Base-by-base conservation (phyloP, 2,113 vertebrate genomes). In the Neomonachus schauinslandi region DNA sequence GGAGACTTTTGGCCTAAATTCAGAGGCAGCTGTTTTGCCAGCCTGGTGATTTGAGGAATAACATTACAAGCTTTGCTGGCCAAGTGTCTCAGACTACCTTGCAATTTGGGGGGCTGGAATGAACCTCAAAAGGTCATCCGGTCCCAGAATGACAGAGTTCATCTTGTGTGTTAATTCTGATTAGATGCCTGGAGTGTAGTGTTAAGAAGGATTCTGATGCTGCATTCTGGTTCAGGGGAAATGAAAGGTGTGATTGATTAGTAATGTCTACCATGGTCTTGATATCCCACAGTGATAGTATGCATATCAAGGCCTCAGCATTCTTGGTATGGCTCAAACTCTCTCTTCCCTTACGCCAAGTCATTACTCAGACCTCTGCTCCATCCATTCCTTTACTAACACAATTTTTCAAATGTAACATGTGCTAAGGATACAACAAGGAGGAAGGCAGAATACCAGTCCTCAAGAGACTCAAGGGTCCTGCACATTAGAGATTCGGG, bases 171-270 rank as follows among this genome's bases (percentile, higher is more conserved):
- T 26, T 79, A 5, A 18, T 89, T 80, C 71, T 74, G 49, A 59
- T 67, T 33, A 28, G 57, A 77, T 81, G 14, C 55, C 36, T 67
- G 39, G 36, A 69, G 9, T 13, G 5, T 14, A 19, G 16, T 19
- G 24, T 71, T 92, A 28, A 71, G 76, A 94, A 74, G 24, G 31
- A 90, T 90, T 95, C 89, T 36, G 71, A 97, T 19, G 36, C 59
- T 71, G 5, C 51, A 19, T 72, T 93, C 57, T 87, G 13, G 36
- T 65, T 82, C 69, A 53, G 53, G 61, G 69, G 21, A 88, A 65
- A 57, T 88, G 55, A 28, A 57, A 93, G 22, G 31, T 33, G 5
- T 77, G 80, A 42, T 59, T 26, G 92, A 63, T 81, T 90, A 65
- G 39, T 61, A 36, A 57, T 71, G 42, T 49, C 85, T 94, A 42